Evolutionary conservation across 2,888 invertebrate genomes (phyloP).

Genomic region (Cantharis nigra): DNA sequence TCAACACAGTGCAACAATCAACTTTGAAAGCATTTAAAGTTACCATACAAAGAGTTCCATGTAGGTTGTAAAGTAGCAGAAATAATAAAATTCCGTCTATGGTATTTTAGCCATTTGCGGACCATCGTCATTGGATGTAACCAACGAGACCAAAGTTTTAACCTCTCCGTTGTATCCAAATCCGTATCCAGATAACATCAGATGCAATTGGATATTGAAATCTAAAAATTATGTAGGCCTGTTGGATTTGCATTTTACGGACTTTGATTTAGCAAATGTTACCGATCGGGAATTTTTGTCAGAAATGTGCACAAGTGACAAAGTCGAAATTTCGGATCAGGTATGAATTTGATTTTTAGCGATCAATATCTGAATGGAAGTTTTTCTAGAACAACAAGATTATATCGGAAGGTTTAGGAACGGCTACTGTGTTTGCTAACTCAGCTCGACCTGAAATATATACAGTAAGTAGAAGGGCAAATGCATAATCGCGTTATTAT

Average conservation of each 20-base stretch:
- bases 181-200: constrained; percentile 60
- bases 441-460: constrained; percentile 38
- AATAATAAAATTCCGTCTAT: neutral
- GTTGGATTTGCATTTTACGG: constrained; percentile 61
- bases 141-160: constrained; percentile 51
- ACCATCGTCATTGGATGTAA: constrained; percentile 53
- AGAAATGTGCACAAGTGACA: constrained; percentile 57
- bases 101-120: constrained; percentile 63
- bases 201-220: constrained; percentile 64
- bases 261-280: constrained; percentile 61
- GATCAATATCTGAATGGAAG: neutral
- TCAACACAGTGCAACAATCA: constrained; percentile 61
- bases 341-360: constrained; percentile 41
- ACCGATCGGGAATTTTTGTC: constrained; percentile 39
- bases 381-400: constrained; percentile 41
- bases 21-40: constrained; percentile 69
- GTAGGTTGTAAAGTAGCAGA: constrained; percentile 51
- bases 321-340: constrained; percentile 57
- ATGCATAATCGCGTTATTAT: neutral
- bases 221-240: constrained; percentile 40
- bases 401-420: constrained; percentile 55
- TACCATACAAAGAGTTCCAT: constrained; percentile 58
- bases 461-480: constrained; percentile 26
- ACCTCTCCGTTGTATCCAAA: constrained; percentile 65
- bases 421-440: constrained; percentile 49